Evolutionary conservation across 2,797 vertebrate genomes (phyloP).

Genomic region (Acropternis orthonyx): DNA sequence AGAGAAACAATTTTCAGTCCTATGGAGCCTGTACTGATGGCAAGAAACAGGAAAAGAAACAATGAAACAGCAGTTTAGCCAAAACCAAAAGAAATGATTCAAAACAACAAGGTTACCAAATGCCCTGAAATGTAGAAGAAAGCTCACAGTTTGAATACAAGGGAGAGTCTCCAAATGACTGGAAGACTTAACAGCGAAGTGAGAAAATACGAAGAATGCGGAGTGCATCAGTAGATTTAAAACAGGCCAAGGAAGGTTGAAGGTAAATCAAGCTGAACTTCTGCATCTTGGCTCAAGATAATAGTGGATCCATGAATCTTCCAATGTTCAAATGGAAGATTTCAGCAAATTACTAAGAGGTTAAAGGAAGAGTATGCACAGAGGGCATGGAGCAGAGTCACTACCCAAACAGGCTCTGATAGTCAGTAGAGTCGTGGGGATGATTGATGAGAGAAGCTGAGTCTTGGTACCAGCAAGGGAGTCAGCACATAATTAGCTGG

Average conservation of each 20-base stretch:
- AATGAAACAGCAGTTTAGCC: not conserved
- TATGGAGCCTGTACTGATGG: not conserved
- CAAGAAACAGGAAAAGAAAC: not conserved
- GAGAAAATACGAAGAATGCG: not conserved
- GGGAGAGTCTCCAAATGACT: not conserved
- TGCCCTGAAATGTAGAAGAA: not conserved
- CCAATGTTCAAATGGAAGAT: slow-evolving; percentile 29
- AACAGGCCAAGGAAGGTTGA: not conserved
- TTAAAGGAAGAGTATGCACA: not conserved
- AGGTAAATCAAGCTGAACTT: slow-evolving; percentile 32
- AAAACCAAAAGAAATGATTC: not conserved
- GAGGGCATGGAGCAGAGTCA: not conserved
- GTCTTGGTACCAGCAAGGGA: slow-evolving; percentile 25
- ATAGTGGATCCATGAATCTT: slow-evolving; percentile 40
- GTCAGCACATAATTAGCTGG: slow-evolving; percentile 20
- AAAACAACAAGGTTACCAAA: not conserved
- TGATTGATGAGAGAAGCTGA: slow-evolving; percentile 26
- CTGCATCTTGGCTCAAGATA: slow-evolving; percentile 1
- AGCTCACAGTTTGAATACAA: not conserved
- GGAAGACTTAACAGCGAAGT: not conserved
- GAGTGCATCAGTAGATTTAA: not conserved
- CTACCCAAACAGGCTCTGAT: not conserved
- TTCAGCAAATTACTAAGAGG: not conserved
- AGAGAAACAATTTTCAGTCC: not conserved
- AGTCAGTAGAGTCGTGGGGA: not conserved